Evolutionary conservation across 2,888 invertebrate species (phyloP), one percentile per base, ranked within the genome.

Genomic region (Polyommatus iphigenia): DNA sequence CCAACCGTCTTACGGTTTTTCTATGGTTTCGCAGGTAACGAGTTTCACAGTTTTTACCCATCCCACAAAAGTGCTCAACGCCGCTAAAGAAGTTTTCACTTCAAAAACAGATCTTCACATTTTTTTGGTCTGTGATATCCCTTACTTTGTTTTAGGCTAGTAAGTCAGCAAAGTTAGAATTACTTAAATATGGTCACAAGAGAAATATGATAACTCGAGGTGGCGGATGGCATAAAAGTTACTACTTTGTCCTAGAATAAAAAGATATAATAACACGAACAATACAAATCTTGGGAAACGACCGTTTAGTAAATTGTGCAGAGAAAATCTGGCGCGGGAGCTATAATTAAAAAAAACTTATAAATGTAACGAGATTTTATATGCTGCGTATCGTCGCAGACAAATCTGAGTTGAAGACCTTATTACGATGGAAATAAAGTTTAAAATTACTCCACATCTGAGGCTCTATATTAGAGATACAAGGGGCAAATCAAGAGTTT

Each of bases 401-500:
- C 62, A 20, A 29, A 13, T 24, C 10, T 13, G 62, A 13, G 13
- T 24, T 62, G 24, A 13, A 20, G 24, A 24, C 62, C 62, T 62
- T 62, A 62, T 62, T 7, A 13, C 24, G 1, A 62, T 24, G 10
- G 10, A 10, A 29, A 29, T 62, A 24, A 3, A 0, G 62, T 24
- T 62, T 13, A 0, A 62, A 62, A 4, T 20, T 62, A 13, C 62
- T 24, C 13, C 10, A 2, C 8, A 4, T 62, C 62, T n/a, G 59
- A n/a, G 59, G n/a, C 59, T 24, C 10, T 36, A n/a, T 1, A 36
- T n/a, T 71, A 72, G 10, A 72, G n/a, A n/a, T n/a, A 72, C 71
- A 8, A 72, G 71, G 4, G 71, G 41, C 20, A 41, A 72, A 72
- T 41, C 20, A 41, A 72, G 72, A 41, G 20, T 67, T 67, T 67